Evolutionary conservation across 2,113 vertebrate species (phyloP), one percentile per base, ranked within the genome.

Genomic region (Amazona guildingii): DNA sequence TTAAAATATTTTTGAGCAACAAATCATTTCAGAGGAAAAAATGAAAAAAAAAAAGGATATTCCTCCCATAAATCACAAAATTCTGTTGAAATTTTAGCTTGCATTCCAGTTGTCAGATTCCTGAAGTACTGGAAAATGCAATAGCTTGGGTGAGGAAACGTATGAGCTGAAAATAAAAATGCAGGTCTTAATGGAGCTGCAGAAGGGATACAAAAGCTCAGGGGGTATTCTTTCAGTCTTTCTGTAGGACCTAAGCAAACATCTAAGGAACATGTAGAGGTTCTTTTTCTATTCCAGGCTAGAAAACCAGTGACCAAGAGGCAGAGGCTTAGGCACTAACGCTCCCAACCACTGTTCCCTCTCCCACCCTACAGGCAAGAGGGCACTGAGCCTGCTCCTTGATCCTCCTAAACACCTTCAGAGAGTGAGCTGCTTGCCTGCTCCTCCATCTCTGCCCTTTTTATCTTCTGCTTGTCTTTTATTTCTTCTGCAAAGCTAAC

Each of bases 11-110:
- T 81, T 49, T 55, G 24, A 70, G 27, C 37, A 49, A 55, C 20
- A 88, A 89, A 59, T 75, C 10, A 91, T 68, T 75, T 92, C 33
- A 86, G 33, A 87, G 33, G 21, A 88, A 95, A 90, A 75, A 12
- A 48, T 43, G 15, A 59, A 25, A 86, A 19, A 28, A 85, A 16
- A 62, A 63, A 59, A 41, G 2, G 49, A 57, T 35, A 63, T 64
- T 61, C 6, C 3, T 68, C 66, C 14, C 33, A 74, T 83, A 92
- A 64, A 41, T 61, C 19, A 69, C 8, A 75, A 61, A 77, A 46
- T 62, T 33, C 17, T 52, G 16, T 6, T 61, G 16, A 88, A 62
- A 93, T 46, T 72, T 67, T 59, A 76, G 33, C 15, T 81, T 59
- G 4, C 23, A 13, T 74, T 83, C 37, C 52, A 35, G 12, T 54